Evolutionary conservation across 2,113 vertebrate species (phyloP).

Genomic region (Petaurus breviceps): DNA sequence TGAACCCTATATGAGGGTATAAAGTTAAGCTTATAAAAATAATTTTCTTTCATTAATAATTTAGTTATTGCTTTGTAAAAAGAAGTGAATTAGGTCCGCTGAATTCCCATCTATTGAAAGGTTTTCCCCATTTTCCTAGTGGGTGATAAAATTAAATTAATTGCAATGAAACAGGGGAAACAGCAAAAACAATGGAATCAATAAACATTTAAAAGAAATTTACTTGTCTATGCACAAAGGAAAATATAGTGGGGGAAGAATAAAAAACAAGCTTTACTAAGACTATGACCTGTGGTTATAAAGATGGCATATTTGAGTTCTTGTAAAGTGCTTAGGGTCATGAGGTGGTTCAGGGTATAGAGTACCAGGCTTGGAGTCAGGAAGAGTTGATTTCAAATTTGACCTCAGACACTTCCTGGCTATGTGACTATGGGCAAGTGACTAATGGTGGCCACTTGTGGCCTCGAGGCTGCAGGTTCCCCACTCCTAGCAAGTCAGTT

Average conservation of each 20-base stretch:
- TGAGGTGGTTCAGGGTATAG: neutral
- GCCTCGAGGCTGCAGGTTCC: too few relatives aligned
- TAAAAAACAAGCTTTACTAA: neutral
- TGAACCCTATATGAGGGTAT: neutral
- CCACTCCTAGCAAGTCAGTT: neutral
- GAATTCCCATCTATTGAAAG: neutral
- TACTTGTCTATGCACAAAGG: neutral
- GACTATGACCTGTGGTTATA: neutral
- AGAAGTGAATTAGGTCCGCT: constrained; percentile 23
- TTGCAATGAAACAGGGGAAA: neutral
- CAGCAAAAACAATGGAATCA: neutral
- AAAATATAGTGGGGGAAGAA: neutral
- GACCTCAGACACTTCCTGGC: neutral
- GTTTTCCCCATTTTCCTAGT: neutral
- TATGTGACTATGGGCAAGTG: neutral
- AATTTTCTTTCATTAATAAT: constrained; percentile 43
- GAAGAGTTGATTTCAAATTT: neutral
- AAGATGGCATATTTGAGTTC: neutral
- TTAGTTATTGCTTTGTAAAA: constrained; percentile 11
- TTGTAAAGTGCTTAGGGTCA: neutral
- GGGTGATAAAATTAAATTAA: neutral
- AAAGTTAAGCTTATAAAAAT: constrained; percentile 36
- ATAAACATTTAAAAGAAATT: neutral
- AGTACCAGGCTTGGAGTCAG: neutral
- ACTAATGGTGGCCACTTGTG: too few relatives aligned